These are phyloP conservation scores for Drosophila emarginata DNA, from an alignment of 2,888 invertebrate species.

Conservation along the genomic window DNA sequence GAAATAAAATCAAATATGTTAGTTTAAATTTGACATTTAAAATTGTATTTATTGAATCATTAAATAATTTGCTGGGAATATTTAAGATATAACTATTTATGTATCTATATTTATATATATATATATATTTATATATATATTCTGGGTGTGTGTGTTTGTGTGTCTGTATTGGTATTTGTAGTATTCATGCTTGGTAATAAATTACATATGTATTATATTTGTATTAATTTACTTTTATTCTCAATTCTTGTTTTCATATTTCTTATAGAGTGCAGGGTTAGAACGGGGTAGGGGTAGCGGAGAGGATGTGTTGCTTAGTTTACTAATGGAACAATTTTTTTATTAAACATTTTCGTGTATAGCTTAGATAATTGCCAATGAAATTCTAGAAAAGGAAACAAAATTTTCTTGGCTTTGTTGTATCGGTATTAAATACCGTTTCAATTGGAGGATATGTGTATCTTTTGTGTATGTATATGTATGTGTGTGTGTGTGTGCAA, in stretches of 20 bases:
- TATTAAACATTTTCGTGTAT: slow-evolving; percentile 52
- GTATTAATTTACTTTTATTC: slow-evolving; percentile 52
- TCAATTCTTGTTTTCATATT: slow-evolving; percentile 13
- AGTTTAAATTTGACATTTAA: slow-evolving; percentile 72
- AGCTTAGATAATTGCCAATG: slow-evolving; percentile 7
- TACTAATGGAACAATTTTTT: slow-evolving; percentile 71
- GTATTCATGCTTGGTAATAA: slow-evolving; percentile 62
- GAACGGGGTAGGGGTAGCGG: neutral
- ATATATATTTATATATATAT: slow-evolving; percentile 27
- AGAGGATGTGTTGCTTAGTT: slow-evolving; percentile 44
- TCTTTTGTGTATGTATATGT: neutral
- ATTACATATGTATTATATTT: slow-evolving; percentile 67
- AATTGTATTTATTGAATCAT: slow-evolving; percentile 79
- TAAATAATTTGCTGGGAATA: slow-evolving; percentile 76
- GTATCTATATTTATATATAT: slow-evolving; percentile 30
- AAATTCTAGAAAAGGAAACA: slow-evolving; percentile 9
- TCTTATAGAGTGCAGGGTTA: neutral
- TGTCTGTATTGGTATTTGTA: slow-evolving; percentile 23
- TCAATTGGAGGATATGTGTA: slow-evolving; percentile 4
- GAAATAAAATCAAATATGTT: slow-evolving; percentile 1
- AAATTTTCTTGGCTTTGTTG: slow-evolving; percentile 16
- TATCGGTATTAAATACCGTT: slow-evolving; percentile 36
- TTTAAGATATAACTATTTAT: slow-evolving; percentile 47
- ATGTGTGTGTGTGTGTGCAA: neutral
- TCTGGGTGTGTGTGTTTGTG: slow-evolving; percentile 32